A percentile compares a stretch with the other conserved stretches of the same genome.
These are phyloP conservation scores for Nymphicus hollandicus DNA, from an alignment of 2,113 vertebrate species.

Conservation along the genomic window DNA sequence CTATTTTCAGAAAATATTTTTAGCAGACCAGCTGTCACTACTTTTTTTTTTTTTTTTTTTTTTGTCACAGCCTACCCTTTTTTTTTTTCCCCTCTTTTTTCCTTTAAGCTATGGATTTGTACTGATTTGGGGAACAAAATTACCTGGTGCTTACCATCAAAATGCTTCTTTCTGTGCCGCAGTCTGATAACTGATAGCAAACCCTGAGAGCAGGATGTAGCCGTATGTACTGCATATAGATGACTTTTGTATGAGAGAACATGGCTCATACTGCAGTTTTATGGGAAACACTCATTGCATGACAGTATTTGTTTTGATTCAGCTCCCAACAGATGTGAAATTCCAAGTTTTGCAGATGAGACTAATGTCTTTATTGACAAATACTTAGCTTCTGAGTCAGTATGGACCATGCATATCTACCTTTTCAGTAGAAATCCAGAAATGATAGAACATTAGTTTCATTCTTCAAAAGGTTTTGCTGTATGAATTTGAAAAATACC, in stretches of 20 bases:
- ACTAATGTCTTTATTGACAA: background rate
- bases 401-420: background rate
- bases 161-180: background rate
- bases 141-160: background rate
- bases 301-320: slow-evolving; percentile 12
- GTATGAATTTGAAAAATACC: background rate
- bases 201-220: background rate
- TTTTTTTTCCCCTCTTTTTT: background rate
- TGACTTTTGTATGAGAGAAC: background rate
- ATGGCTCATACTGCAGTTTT: background rate
- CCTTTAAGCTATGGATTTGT: background rate
- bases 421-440: background rate
- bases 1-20: background rate
- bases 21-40: background rate
- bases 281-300: background rate
- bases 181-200: background rate
- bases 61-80: background rate
- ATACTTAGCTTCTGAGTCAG: background rate
- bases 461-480: background rate
- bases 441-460: background rate
- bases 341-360: background rate
- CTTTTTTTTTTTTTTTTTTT: background rate
- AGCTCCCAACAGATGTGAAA: background rate
- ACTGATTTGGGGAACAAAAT: background rate
- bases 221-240: background rate